Percentiles rank a stretch among this genome's conserved stretches.
These are phyloP conservation scores for Drosophila triauraria DNA, from an alignment of 1,140 invertebrate species.

Conservation along the genomic window DNA sequence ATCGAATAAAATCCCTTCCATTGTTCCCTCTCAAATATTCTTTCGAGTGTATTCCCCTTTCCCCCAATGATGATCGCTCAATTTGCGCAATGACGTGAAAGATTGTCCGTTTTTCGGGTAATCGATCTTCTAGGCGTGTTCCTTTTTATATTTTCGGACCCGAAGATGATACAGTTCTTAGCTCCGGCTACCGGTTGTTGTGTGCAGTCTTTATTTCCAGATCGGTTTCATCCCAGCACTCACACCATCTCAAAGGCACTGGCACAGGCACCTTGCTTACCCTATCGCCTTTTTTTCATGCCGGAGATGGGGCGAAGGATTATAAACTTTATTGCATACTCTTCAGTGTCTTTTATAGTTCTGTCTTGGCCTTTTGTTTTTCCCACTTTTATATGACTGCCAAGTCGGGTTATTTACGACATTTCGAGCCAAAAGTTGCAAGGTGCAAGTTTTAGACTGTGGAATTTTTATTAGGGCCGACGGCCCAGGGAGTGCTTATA, in stretches of 20 bases:
- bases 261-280: conserved; percentile 22
- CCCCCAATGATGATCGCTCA: conserved; percentile 77
- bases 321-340: conserved; percentile 83
- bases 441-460: conserved; percentile 80
- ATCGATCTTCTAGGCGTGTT: conserved; percentile 74
- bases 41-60: conserved; percentile 31
- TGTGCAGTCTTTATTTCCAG: conserved; percentile 7
- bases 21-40: neutral
- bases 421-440: conserved; percentile 79
- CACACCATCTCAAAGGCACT: conserved; percentile 4
- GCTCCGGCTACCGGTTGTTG: conserved; percentile 56
- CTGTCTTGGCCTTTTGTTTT: conserved; percentile 46
- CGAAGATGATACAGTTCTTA: conserved; percentile 69
- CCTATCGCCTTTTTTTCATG: neutral
- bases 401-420: conserved; percentile 69
- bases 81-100: conserved; percentile 82
- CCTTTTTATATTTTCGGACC: conserved; percentile 1
- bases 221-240: conserved; percentile 33
- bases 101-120: conserved; percentile 60
- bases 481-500: conserved; percentile 55
- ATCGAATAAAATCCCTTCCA: neutral
- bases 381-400: conserved; percentile 68
- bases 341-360: conserved; percentile 70
- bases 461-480: conserved; percentile 73
- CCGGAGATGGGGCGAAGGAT: conserved; percentile 46